Conservation (phyloP, 2,797 vertebrate genomes). For the Poeciliopsis presidionis region DNA sequence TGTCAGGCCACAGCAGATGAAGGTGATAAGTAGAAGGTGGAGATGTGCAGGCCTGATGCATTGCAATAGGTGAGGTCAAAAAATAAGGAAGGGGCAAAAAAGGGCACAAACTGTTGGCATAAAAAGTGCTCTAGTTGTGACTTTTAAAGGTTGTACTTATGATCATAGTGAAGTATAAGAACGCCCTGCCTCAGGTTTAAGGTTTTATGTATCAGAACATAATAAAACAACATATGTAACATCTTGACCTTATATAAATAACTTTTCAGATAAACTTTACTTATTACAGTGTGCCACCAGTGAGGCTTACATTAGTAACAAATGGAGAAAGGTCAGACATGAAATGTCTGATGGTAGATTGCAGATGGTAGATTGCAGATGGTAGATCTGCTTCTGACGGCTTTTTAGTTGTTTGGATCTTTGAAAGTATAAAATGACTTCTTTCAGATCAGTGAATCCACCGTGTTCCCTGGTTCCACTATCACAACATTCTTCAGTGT, state of each 20-base stretch:
- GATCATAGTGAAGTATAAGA: neutral
- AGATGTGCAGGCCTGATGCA: conserved; percentile 8
- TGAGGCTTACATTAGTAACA: neutral
- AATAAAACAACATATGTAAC: neutral
- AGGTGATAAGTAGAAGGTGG: conserved; percentile 23
- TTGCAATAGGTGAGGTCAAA: conserved; percentile 11
- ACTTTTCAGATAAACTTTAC: too few relatives aligned
- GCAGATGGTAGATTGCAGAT: neutral
- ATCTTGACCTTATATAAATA: neutral
- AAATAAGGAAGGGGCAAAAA: conserved; percentile 11
- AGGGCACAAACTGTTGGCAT: neutral
- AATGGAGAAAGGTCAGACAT: neutral
- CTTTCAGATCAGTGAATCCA: neutral
- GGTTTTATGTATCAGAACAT: neutral
- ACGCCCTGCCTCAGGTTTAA: neutral
- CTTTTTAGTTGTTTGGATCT: neutral
- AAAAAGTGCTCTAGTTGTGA: neutral
- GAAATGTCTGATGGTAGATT: neutral
- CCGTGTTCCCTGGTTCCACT: neutral
- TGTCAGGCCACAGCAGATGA: conserved; percentile 31
- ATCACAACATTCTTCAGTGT: neutral
- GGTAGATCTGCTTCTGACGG: neutral
- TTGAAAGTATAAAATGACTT: neutral
- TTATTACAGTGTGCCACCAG: neutral
- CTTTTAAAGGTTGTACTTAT: neutral